phyloP scores from a whole-genome alignment of 2,888 invertebrate species.

The Papilio elwesi region DNA sequence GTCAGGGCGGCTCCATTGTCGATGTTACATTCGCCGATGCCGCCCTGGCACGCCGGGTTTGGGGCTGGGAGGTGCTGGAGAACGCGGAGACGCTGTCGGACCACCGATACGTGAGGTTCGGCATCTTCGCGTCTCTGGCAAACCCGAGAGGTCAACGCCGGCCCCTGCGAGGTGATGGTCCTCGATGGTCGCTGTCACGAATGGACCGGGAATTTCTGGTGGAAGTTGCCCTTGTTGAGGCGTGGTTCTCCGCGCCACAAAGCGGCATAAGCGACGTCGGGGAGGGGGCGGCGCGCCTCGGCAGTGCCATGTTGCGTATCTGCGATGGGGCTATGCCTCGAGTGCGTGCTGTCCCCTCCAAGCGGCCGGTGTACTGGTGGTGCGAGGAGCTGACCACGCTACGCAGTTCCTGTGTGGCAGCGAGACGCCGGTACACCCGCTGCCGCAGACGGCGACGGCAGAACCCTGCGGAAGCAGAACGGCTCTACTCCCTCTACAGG shows the following conservation, averaged over 20 bases:
- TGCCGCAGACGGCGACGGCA: too few species aligned
- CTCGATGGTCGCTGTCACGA: neutral
- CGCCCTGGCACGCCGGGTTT: constrained; percentile 2
- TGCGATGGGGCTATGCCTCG: too few species aligned
- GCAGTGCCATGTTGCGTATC: too few species aligned
- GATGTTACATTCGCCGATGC: neutral
- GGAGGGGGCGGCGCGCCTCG: neutral
- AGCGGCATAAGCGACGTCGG: neutral
- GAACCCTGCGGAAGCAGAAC: too few species aligned
- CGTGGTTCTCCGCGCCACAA: neutral
- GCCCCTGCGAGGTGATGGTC: neutral
- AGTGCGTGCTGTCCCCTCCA: neutral
- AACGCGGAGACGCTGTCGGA: neutral
- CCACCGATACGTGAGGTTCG: neutral
- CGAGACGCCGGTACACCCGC: too few species aligned
- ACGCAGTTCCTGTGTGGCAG: too few species aligned
- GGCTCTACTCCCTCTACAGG: too few species aligned
- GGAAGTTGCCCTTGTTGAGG: neutral
- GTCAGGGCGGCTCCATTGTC: neutral
- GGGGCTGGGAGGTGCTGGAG: constrained; percentile 4
- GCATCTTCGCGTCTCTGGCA: neutral
- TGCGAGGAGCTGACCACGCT: too few species aligned
- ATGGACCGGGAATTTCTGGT: neutral
- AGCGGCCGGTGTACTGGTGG: neutral
- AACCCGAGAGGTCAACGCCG: neutral